Base-by-base conservation (phyloP, 2,888 invertebrate genomes). In the Hypercompe scribonia region DNA sequence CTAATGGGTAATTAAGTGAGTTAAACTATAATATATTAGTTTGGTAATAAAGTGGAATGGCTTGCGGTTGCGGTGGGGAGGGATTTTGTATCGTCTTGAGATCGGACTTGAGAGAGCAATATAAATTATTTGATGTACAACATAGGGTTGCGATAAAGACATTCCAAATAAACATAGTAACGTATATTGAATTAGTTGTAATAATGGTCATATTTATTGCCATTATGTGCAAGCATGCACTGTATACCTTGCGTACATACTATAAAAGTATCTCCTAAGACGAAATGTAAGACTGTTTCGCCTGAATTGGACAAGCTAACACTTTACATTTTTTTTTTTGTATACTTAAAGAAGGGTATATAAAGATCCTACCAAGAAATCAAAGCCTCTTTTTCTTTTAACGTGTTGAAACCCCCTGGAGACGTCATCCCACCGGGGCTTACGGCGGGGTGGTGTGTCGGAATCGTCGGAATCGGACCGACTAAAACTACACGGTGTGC, bases 1-100 rank as follows among this genome's bases (percentile, higher is more conserved):
- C 74, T 83, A 84, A 76, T 78, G 50, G 83, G 75, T 83, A 79
- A 83, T 84, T 84, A 83, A 74, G 70, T 70, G 70, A 84, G 83
- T 80, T 80, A 77, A 80, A 78, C 36, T 36, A 77, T 78, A 85
- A 84, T 83, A 78, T 79, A 83, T 84, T 72, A 76, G 70, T 72
- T 68, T 69, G 36, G 65, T 68, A 36, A 61, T 67, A 64, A 54
- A 58, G 50, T 71, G 58, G 54, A 67, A 64, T 46, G 72, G 68
- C 31, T 33, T 18, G 65, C 15, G 65, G 39, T 65, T 31, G 68
- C 33, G 31, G 68, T 31, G 34, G n/a, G 24, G 36, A 42, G n/a
- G 65, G 68, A 50, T 50, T 46, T 28, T 24, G n/a, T 58, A 58
- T n/a, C 58, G 58, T 65, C 64, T 69, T 65, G 31, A 58, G 68